Evolutionary conservation across 2,888 invertebrate genomes (phyloP).

Genomic region (Dugesia japonica): DNA sequence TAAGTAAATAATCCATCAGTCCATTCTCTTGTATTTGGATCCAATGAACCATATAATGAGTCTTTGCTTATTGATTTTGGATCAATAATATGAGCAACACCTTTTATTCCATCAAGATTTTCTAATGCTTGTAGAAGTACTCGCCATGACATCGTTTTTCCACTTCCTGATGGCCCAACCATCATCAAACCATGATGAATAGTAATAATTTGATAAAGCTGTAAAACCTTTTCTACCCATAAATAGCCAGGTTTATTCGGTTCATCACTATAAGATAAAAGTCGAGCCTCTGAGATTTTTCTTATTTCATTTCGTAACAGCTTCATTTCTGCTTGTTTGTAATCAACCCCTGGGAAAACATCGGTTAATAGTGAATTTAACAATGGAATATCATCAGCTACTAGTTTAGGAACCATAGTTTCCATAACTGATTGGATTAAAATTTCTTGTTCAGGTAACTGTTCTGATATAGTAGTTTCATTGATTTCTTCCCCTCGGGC

Average conservation of each 20-base stretch:
- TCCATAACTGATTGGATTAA: slow-evolving; percentile 97
- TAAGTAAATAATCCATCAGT: slow-evolving; percentile 97
- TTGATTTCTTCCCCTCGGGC: slow-evolving; percentile 48
- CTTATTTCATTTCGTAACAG: slow-evolving; percentile 71
- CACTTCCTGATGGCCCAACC: slow-evolving; percentile 94
- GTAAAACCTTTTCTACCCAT: not conserved
- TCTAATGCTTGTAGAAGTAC: slow-evolving; percentile 83
- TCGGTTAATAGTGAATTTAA: slow-evolving; percentile 85
- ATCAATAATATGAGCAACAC: slow-evolving; percentile 91
- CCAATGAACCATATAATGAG: slow-evolving; percentile 84
- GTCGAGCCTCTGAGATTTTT: slow-evolving; percentile 80
- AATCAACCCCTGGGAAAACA: slow-evolving; percentile 86
- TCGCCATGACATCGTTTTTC: slow-evolving; percentile 86
- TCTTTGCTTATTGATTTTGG: slow-evolving; percentile 97
- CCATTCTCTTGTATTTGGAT: slow-evolving; percentile 98
- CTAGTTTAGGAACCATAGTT: slow-evolving; percentile 96
- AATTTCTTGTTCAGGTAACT: slow-evolving; percentile 89
- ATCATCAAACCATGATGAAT: slow-evolving; percentile 58
- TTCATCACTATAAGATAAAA: slow-evolving; percentile 72
- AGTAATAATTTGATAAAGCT: not conserved
- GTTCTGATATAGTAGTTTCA: slow-evolving; percentile 81
- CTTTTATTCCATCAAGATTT: slow-evolving; percentile 75
- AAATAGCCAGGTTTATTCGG: slow-evolving; percentile 3
- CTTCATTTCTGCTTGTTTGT: slow-evolving; percentile 84
- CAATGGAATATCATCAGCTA: slow-evolving; percentile 93